Conservation (phyloP, 2,797 vertebrate species). For the Amniataba percoides region DNA sequence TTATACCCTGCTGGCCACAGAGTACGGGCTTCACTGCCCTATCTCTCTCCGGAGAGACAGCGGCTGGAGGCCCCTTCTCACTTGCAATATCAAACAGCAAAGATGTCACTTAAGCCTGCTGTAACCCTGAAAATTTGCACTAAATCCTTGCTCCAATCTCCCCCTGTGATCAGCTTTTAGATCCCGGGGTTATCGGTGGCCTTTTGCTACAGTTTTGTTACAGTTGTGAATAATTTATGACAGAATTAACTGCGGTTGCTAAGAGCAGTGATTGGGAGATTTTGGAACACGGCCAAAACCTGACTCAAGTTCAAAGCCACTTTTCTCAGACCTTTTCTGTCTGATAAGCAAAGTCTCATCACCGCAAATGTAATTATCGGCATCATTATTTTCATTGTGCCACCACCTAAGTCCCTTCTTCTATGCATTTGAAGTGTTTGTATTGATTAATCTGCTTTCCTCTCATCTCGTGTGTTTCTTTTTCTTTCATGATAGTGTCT, state of each 20-base stretch:
- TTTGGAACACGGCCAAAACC: constrained; percentile 49
- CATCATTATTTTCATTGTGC: constrained; percentile 30
- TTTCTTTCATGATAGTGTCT: constrained; percentile 26
- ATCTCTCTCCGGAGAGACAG: constrained; percentile 72
- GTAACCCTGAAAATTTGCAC: constrained; percentile 49
- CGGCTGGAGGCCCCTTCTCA: constrained; percentile 58
- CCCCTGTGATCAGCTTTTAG: constrained; percentile 59
- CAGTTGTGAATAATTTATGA: constrained; percentile 73
- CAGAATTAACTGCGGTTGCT: constrained; percentile 69
- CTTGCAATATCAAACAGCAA: constrained; percentile 63
- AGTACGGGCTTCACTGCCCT: constrained; percentile 70
- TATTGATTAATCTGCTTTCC: constrained; percentile 17
- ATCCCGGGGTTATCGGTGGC: constrained; percentile 65
- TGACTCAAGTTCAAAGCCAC: constrained; percentile 42
- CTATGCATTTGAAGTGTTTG: constrained; percentile 26
- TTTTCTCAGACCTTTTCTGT: constrained; percentile 23
- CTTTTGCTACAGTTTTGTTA: constrained; percentile 73
- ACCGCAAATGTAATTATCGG: constrained; percentile 38
- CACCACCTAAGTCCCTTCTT: constrained; percentile 23
- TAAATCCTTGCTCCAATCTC: constrained; percentile 51
- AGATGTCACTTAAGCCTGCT: constrained; percentile 48
- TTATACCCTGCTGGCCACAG: constrained; percentile 77
- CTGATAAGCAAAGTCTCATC: constrained; percentile 52
- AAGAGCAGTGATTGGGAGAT: constrained; percentile 66
- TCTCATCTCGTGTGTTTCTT: constrained; percentile 6